Percentiles rank a stretch among this genome's conserved stretches.
Conservation (phyloP, 2,113 vertebrate genomes). For the Orientallactaga bullata region DNA sequence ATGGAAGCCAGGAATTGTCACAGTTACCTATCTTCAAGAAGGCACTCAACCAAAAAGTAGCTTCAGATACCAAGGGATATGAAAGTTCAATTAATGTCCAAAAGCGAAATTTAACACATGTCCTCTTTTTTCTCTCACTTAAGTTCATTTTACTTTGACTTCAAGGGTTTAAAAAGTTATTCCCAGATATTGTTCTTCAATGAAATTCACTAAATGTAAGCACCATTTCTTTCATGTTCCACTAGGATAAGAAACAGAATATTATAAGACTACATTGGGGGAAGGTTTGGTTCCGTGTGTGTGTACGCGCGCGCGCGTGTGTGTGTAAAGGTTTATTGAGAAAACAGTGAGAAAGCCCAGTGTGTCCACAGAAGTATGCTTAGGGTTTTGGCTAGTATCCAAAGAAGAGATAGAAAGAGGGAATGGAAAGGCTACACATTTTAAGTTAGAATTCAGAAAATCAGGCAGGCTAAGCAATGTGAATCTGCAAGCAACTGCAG, state of each 20-base stretch:
- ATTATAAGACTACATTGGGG: background rate
- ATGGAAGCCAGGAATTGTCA: background rate
- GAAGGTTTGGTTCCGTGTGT: background rate
- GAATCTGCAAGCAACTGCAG: too few relatives aligned
- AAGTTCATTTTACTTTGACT: conserved; percentile 31
- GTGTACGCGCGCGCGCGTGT: too few relatives aligned
- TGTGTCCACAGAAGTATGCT: too few relatives aligned
- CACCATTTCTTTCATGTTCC: background rate
- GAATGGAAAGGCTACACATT: too few relatives aligned
- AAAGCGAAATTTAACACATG: background rate
- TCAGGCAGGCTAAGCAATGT: too few relatives aligned
- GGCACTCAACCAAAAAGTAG: background rate
- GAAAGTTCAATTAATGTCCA: background rate
- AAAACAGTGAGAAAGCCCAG: too few relatives aligned
- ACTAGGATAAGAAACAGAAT: background rate
- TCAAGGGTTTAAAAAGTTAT: conserved; percentile 34
- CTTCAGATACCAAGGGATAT: background rate
- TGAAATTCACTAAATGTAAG: background rate
- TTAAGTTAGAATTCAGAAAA: too few relatives aligned
- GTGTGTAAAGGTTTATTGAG: too few relatives aligned
- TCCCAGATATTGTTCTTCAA: conserved; percentile 8
- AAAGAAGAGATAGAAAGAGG: too few relatives aligned
- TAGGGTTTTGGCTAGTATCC: too few relatives aligned
- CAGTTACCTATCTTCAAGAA: background rate
- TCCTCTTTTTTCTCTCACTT: background rate